Evolutionary conservation across 2,797 vertebrate genomes (phyloP).

Genomic region (Notolabrus celidotus): DNA sequence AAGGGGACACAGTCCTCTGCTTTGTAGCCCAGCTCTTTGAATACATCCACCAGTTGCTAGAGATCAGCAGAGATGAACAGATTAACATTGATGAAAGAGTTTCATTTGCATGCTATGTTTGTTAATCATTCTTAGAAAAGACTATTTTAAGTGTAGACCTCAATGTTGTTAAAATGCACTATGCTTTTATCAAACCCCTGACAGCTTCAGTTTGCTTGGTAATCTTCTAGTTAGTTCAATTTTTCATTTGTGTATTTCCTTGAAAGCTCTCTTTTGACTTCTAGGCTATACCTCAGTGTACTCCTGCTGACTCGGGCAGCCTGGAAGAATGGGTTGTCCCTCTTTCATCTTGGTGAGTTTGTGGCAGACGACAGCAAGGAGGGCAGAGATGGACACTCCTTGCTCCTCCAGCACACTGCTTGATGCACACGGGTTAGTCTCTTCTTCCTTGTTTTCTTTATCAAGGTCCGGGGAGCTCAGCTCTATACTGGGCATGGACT

Average conservation of each 20-base stretch:
- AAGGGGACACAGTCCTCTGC: slow-evolving; percentile 81
- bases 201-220: no score
- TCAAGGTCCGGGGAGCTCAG: slow-evolving; percentile 33
- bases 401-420: slow-evolving; percentile 53
- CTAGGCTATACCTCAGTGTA: slow-evolving; percentile 75
- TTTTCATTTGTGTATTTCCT: background rate
- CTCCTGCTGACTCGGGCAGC: slow-evolving; percentile 69
- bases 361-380: slow-evolving; percentile 85
- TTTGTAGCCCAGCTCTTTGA: slow-evolving; percentile 83
- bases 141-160: background rate
- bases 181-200: no score
- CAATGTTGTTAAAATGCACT: no score
- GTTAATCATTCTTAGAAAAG: background rate
- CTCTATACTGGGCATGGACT: slow-evolving; percentile 79
- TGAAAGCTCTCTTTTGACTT: slow-evolving; percentile 6
- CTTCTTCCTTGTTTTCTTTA: slow-evolving; percentile 42
- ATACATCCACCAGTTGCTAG: slow-evolving; percentile 86
- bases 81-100: background rate
- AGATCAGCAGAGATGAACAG: slow-evolving; percentile 25
- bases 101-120: background rate
- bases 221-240: background rate
- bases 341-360: slow-evolving; percentile 69
- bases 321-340: slow-evolving; percentile 59
- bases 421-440: slow-evolving; percentile 18
- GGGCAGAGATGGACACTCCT: slow-evolving; percentile 84